These are phyloP conservation scores for Macrosoma leucophasiata DNA, from an alignment of 2,888 invertebrate genomes.

Conservation along the genomic window DNA sequence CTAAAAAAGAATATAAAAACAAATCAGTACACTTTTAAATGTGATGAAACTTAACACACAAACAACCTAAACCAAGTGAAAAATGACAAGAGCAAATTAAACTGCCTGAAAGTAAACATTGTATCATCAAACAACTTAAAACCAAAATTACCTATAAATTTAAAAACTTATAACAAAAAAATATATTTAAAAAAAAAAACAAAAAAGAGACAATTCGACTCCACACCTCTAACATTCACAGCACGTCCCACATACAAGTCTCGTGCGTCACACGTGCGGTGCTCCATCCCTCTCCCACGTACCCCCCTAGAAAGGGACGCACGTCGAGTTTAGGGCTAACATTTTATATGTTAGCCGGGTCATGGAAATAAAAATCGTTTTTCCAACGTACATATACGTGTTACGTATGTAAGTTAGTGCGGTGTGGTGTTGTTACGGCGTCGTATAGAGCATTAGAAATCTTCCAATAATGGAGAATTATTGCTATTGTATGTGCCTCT, in stretches of 20 bases:
- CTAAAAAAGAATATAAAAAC: too few relatives aligned
- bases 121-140: too few relatives aligned
- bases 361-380: constrained; percentile 76
- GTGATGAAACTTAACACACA: too few relatives aligned
- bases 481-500: constrained; percentile 45
- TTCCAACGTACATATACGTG: constrained; percentile 50
- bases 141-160: background rate
- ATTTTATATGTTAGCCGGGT: constrained; percentile 75
- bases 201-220: constrained; percentile 31
- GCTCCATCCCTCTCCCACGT: constrained; percentile 42
- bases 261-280: constrained; percentile 63
- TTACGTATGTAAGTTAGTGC: too few relatives aligned
- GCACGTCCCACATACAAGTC: constrained; percentile 50
- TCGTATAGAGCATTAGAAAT: constrained; percentile 55
- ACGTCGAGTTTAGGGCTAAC: constrained; percentile 65
- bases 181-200: background rate
- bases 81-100: too few relatives aligned
- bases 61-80: too few relatives aligned
- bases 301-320: constrained; percentile 41
- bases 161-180: background rate
- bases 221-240: constrained; percentile 38
- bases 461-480: constrained; percentile 64
- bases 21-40: too few relatives aligned
- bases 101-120: too few relatives aligned
- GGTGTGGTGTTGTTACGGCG: constrained; percentile 34